Evolutionary conservation across 2,797 vertebrate genomes (phyloP).

Genomic region (Pseudocheirus occidentalis): DNA sequence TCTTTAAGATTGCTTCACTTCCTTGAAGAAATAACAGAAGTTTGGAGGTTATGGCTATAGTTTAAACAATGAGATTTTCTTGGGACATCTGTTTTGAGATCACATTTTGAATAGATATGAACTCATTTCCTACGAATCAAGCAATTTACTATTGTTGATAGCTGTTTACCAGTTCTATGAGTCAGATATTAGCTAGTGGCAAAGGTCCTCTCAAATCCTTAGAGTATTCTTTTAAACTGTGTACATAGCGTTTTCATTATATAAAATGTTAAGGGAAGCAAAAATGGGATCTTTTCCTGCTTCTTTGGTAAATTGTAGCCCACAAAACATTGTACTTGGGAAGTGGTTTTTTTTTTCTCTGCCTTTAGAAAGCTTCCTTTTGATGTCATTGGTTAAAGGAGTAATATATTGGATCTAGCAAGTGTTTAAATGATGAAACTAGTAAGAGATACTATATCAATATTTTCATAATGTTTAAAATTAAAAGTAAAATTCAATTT

Average conservation of each 20-base stretch:
- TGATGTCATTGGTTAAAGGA: conserved; percentile 73
- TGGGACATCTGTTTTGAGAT: conserved; percentile 92
- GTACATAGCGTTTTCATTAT: conserved; percentile 80
- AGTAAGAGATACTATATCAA: conserved; percentile 72
- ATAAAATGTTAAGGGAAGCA: conserved; percentile 81
- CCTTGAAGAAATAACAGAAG: conserved; percentile 95
- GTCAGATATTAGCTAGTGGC: conserved; percentile 87
- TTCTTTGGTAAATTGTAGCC: conserved; percentile 75
- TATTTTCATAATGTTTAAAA: conserved; percentile 68
- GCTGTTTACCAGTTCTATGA: conserved; percentile 88
- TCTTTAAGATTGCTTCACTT: conserved; percentile 95
- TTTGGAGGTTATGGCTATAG: conserved; percentile 87
- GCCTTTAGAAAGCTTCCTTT: conserved; percentile 75
- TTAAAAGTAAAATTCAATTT: conserved; percentile 69
- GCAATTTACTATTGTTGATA: conserved; percentile 90
- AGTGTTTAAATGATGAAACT: conserved; percentile 77
- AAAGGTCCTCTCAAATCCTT: conserved; percentile 86
- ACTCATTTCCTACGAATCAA: conserved; percentile 90
- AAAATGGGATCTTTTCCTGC: conserved; percentile 79
- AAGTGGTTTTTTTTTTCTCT: conserved; percentile 65
- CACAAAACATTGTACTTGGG: conserved; percentile 70
- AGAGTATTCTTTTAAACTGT: conserved; percentile 82
- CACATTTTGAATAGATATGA: conserved; percentile 91
- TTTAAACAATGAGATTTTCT: conserved; percentile 91
- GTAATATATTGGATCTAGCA: conserved; percentile 72